These are phyloP conservation scores for Trichopria drosophilae DNA, from an alignment of 2,888 invertebrate species.

Conservation along the genomic window DNA sequence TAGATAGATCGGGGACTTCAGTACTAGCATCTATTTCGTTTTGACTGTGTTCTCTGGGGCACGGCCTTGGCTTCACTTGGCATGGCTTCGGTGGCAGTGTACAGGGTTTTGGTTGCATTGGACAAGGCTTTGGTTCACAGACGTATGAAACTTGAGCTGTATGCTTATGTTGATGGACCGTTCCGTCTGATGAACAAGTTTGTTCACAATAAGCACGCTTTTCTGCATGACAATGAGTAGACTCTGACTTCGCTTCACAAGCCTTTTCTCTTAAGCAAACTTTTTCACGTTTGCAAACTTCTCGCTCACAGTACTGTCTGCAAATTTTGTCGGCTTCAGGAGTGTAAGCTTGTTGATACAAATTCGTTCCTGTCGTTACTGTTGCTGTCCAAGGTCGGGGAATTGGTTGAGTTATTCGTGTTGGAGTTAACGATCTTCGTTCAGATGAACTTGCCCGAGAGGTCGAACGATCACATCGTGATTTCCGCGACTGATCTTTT, in stretches of 20 bases:
- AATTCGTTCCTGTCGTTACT: slow-evolving; percentile 46
- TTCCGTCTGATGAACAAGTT: slow-evolving; percentile 35
- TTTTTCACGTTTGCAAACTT: slow-evolving; percentile 37
- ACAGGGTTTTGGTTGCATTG: slow-evolving; percentile 37
- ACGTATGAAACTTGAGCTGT: slow-evolving; percentile 17
- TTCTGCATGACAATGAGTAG: slow-evolving; percentile 38
- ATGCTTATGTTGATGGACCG: slow-evolving; percentile 32
- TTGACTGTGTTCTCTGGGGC: slow-evolving; percentile 12
- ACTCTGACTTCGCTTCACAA: slow-evolving; percentile 31
- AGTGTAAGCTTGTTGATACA: slow-evolving; percentile 47
- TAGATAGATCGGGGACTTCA: slow-evolving; percentile 42
- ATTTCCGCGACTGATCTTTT: slow-evolving; percentile 37
- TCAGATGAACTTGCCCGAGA: slow-evolving; percentile 50
- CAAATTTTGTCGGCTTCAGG: slow-evolving; percentile 36
- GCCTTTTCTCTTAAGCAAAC: slow-evolving; percentile 39
- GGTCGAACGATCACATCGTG: slow-evolving; percentile 38
- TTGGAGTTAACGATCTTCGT: slow-evolving; percentile 53
- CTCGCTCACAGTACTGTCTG: slow-evolving; percentile 37
- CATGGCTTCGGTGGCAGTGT: slow-evolving; percentile 29
- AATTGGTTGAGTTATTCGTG: slow-evolving; percentile 52
- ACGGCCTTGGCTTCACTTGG: slow-evolving; percentile 25
- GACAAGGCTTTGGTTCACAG: slow-evolving; percentile 13
- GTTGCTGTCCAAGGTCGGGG: slow-evolving; percentile 56
- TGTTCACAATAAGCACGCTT: slow-evolving; percentile 40
- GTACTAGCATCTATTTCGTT: slow-evolving; percentile 30